A percentile compares a stretch with the other conserved stretches of the same genome.
phyloP scores from a whole-genome alignment of 2,113 vertebrate species.

The Clarias macrocephalus region DNA sequence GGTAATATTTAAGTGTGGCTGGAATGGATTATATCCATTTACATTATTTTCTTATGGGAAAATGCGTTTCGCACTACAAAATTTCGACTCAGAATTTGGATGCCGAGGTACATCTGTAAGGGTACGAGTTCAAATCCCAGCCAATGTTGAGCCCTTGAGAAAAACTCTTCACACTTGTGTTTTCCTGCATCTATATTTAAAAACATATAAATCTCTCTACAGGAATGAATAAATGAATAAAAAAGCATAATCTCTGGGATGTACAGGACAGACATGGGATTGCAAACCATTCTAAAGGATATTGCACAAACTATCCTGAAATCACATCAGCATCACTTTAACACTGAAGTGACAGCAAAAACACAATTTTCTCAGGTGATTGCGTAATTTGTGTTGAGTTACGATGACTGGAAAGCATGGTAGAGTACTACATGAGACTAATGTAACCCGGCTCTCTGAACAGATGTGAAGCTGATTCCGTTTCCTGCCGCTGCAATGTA shows the following conservation, averaged over 20 bases:
- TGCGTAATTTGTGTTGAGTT: background rate
- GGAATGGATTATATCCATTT: too few relatives aligned
- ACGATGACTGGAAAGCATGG: background rate
- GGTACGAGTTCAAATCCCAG: background rate
- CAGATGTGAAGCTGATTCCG: constrained; percentile 7
- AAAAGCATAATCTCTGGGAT: background rate
- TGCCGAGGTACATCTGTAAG: background rate
- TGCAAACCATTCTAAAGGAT: constrained; percentile 1
- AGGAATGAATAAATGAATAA: background rate
- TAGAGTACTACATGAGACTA: background rate
- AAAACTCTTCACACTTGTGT: background rate
- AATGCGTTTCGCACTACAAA: too few relatives aligned
- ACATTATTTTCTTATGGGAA: too few relatives aligned
- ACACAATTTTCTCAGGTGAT: background rate
- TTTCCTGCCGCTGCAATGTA: constrained; percentile 15
- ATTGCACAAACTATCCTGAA: constrained; percentile 6
- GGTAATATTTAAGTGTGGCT: too few relatives aligned
- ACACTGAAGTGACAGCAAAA: background rate
- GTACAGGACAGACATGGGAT: background rate
- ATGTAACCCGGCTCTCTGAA: background rate
- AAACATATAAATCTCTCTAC: background rate
- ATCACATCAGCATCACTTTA: background rate
- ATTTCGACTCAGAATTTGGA: too few relatives aligned
- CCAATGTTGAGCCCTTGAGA: background rate
- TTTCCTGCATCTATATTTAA: background rate